Base-by-base conservation (phyloP, 1,140 invertebrate species). In the Drosophila kanapiae region DNA sequence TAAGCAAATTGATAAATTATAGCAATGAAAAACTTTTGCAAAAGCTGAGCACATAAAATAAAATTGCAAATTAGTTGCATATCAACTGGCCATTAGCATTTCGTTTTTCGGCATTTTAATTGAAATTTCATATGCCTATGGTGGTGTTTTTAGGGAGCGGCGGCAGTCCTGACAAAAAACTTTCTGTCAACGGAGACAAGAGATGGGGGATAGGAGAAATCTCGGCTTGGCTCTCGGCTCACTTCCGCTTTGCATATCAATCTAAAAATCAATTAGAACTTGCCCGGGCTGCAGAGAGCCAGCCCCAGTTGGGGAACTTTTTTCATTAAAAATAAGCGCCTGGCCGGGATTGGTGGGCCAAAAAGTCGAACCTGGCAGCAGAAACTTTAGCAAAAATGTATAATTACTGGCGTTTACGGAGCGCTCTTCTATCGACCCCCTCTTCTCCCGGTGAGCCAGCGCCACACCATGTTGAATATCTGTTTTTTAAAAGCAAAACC, bases 221-320 rank as follows among this genome's bases (percentile, higher is more conserved):
- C 48, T 58, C 40, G 43, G 42, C 54, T 49, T 37, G 29, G 14
- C 77, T 72, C 53, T 23, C 48, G 27, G 48, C 48, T 49, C 48
- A 23, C 33, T 23, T n/a, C 33, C 53, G 75, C 56, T 79, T 79
- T 79, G 77, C 77, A 79, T 79, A 79, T 79, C 77, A 79, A 79
- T 79, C 75, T 79, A 62, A 79, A 79, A 79, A 79, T 79, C 77
- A 79, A 79, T 79, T 79, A 79, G 77, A 79, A 79, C 59, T 79
- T 79, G 48, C 75, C 67, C 37, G 68, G 56, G 74, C 65, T 31
- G 43, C 57, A 42, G 42, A 47, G 63, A 72, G 69, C 42, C 37
- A 51, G 69, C 27, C 31, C 23, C 65, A 58, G 53, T 72, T 60
- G 67, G 35, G 48, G 48, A 78, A 78, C 76, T 78, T 78, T 78